Percentiles rank a stretch among this genome's conserved stretches.
These are phyloP conservation scores for Amiota mariae DNA, from an alignment of 2,888 invertebrate species.

Conservation along the genomic window DNA sequence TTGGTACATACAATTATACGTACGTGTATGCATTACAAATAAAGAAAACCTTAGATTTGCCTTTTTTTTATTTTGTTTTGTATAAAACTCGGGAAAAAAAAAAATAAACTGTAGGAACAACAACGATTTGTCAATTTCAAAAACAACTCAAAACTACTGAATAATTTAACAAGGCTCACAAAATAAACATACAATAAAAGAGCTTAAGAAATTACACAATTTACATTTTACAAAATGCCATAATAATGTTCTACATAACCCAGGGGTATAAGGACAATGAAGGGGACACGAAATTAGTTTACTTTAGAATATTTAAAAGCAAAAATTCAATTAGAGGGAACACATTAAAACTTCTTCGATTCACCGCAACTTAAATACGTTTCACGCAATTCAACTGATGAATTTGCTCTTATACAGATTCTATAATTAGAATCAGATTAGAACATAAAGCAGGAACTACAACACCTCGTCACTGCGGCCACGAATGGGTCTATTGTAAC, in stretches of 20 bases:
- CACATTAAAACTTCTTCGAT: too few relatives aligned
- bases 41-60: background rate
- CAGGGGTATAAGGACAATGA: background rate
- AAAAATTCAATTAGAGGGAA: too few relatives aligned
- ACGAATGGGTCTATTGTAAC: too few relatives aligned
- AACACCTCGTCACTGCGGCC: too few relatives aligned
- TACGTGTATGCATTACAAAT: background rate
- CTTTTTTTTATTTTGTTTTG: conserved; percentile 13
- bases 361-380: too few relatives aligned
- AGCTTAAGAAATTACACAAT: conserved; percentile 14
- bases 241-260: background rate
- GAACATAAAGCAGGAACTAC: too few relatives aligned
- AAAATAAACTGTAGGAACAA: background rate
- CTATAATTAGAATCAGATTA: too few relatives aligned
- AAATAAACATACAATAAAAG: conserved; percentile 11
- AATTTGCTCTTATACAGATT: too few relatives aligned
- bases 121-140: conserved; percentile 45
- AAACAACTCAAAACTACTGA: conserved; percentile 15
- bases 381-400: too few relatives aligned
- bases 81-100: background rate
- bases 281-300: too few relatives aligned
- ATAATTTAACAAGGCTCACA: conserved; percentile 20
- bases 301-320: too few relatives aligned
- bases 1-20: background rate
- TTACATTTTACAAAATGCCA: conserved; percentile 5